A percentile compares a stretch with the other conserved stretches of the same genome.
phyloP scores from a whole-genome alignment of 2,113 vertebrate species.

The Callionymus lyra region DNA sequence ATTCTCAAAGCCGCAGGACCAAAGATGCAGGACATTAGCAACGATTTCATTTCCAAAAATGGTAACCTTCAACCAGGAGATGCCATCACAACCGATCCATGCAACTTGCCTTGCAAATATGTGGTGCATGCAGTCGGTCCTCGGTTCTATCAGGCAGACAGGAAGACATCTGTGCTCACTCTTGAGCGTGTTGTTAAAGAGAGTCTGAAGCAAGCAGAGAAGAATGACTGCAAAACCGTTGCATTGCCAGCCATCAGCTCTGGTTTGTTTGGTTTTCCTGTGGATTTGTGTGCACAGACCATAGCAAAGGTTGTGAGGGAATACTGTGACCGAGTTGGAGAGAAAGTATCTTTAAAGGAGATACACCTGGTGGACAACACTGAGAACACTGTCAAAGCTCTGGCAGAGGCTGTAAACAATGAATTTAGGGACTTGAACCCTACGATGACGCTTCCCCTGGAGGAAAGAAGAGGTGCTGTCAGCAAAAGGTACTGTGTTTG shows the following conservation, averaged over 20 bases:
- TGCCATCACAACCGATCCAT: slow-evolving; percentile 39
- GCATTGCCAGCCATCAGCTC: slow-evolving; percentile 77
- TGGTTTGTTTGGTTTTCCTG: slow-evolving; percentile 73
- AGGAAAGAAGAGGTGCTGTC: accelerated
- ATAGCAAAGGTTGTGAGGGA: slow-evolving; percentile 68
- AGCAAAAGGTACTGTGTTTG: slow-evolving; percentile 19
- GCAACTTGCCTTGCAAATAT: slow-evolving; percentile 67
- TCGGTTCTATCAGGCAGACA: slow-evolving; percentile 32
- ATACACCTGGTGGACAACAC: slow-evolving; percentile 69
- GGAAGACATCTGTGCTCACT: not conserved
- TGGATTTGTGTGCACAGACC: slow-evolving; percentile 52
- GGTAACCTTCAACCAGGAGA: slow-evolving; percentile 48
- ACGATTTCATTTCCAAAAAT: slow-evolving; percentile 23
- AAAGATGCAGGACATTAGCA: slow-evolving; percentile 62
- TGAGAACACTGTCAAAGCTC: slow-evolving; percentile 25
- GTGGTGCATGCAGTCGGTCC: slow-evolving; percentile 82
- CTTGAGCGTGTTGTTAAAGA: slow-evolving; percentile 54
- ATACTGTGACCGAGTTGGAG: slow-evolving; percentile 33
- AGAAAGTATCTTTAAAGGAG: slow-evolving; percentile 48
- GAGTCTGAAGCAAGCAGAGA: slow-evolving; percentile 61
- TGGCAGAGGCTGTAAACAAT: slow-evolving; percentile 52
- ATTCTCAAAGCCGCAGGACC: slow-evolving; percentile 70
- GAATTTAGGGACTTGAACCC: slow-evolving; percentile 48
- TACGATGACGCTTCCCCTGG: slow-evolving; percentile 8
- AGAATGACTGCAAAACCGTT: slow-evolving; percentile 45